Base-by-base conservation (phyloP, 2,888 invertebrate species). In the Lithophane semibrunnea region DNA sequence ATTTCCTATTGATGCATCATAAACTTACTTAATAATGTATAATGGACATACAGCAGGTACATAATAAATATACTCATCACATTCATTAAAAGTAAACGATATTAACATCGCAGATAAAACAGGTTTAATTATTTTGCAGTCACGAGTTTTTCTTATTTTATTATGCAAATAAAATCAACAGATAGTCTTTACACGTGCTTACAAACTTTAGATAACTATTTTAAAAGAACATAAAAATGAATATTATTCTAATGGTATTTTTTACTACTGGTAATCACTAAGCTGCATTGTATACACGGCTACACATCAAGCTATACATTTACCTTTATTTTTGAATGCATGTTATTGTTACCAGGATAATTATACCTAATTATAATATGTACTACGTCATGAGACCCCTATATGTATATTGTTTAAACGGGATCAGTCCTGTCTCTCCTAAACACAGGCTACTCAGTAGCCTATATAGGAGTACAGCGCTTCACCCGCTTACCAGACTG, bases 41-140 rank as follows among this genome's bases (percentile, higher is more conserved):
- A 67, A 9, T 44, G 3, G n/a, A 3, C 12, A 13, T 44, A 54
- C 21, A 24, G 24, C 29, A 5, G 13, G 21, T 21, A 60, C 7
- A 2, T 66, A 49, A 60, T 52, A 29, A 54, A 75, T 61, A 24
- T 44, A 68, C 70, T 81, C 75, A 73, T 80, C 69, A 67, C 18
- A 68, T 60, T 65, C 24, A 82, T 84, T 81, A 65, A 78, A 58
- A 69, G 2, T 37, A 71, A 75, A 52, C 49, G 24, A 61, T 49
- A 49, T 64, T 66, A 66, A 56, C 60, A 56, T 56, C 29, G 65
- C 29, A 72, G 47, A 47, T 49, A 73, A 21, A 76, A 81, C 83
- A 61, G 77, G 77, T 82, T 85, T 82, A 65, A 73, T 73, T 58
- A 73, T 71, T 54, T 37, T 47, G 21, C 58, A 74, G 63, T 76